Percentiles rank a stretch among this genome's conserved stretches.
Evolutionary conservation across 2,888 invertebrate species (phyloP).

Genomic region (Callinectes sapidus): DNA sequence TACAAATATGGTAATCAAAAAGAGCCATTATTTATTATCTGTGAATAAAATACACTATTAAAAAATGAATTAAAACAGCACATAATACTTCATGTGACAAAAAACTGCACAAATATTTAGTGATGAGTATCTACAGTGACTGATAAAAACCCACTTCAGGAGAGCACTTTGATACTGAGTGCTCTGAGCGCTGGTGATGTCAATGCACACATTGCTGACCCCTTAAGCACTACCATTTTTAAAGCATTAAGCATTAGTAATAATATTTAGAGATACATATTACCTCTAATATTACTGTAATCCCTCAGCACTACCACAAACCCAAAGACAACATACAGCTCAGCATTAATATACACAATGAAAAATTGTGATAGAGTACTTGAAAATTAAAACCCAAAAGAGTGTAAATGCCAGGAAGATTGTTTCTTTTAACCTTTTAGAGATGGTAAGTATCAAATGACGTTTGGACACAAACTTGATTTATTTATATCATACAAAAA

Average conservation of each 20-base stretch:
- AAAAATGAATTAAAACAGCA: not conserved
- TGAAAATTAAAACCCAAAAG: not conserved
- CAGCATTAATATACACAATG: not conserved
- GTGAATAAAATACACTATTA: not conserved
- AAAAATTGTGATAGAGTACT: not conserved
- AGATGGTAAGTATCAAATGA: not conserved
- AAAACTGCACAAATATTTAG: no score
- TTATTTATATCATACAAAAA: not conserved
- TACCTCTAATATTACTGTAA: not conserved
- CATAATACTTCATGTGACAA: not conserved
- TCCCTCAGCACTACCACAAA: not conserved
- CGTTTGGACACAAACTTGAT: not conserved
- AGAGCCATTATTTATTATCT: not conserved
- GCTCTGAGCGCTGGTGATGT: no score
- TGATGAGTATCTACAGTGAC: no score
- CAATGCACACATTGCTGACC: no score
- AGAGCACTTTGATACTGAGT: no score
- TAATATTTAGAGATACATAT: not conserved
- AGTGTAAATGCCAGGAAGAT: not conserved
- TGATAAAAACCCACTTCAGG: not conserved
- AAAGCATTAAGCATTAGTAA: not conserved
- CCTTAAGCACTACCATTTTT: no score
- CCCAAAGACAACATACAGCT: not conserved
- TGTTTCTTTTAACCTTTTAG: not conserved
- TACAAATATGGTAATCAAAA: not conserved